These are phyloP conservation scores for Calyptomena viridis DNA, from an alignment of 2,113 vertebrate genomes.

Conservation along the genomic window DNA sequence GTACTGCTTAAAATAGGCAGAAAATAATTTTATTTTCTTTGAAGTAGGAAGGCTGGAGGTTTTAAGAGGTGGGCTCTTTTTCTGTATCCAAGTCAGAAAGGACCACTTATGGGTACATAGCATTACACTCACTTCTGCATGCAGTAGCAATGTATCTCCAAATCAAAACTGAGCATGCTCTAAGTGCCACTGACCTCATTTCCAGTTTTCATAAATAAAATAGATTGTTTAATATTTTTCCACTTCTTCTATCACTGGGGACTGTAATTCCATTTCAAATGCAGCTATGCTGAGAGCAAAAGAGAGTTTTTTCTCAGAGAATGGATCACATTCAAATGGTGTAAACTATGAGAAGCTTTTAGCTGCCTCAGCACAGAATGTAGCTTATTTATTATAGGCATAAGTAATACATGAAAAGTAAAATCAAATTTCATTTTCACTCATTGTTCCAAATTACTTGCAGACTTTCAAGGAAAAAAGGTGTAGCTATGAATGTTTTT, in stretches of 20 bases:
- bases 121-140: background rate
- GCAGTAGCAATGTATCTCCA: background rate
- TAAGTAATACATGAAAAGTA: background rate
- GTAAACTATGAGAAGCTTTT: background rate
- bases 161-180: background rate
- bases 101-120: background rate
- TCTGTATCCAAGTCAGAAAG: background rate
- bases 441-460: background rate
- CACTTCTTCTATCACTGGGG: background rate
- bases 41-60: background rate
- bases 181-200: background rate
- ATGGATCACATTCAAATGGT: background rate
- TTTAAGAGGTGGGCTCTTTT: background rate
- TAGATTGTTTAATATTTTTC: background rate
- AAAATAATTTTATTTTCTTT: background rate
- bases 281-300: background rate
- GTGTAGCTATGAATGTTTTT: background rate
- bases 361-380: background rate
- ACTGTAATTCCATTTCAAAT: background rate
- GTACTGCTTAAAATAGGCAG: background rate
- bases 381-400: background rate
- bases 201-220: slow-evolving; percentile 17
- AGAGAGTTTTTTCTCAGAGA: background rate
- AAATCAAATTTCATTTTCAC: background rate
- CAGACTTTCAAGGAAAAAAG: background rate